Base-by-base conservation (phyloP, 1,140 invertebrate genomes). In the Hormaphis cornu region DNA sequence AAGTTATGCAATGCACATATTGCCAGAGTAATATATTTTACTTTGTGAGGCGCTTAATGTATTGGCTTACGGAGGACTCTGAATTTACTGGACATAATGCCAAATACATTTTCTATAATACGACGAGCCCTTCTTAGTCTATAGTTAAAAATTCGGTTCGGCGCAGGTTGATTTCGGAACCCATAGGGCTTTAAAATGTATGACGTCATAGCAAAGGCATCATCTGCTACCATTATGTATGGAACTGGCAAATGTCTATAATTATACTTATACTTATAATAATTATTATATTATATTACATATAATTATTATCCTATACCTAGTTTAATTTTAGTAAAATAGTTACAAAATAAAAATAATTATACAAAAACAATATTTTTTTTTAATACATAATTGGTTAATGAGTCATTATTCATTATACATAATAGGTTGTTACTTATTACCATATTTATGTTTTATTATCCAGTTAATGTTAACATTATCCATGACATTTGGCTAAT, bases 121-220 rank as follows among this genome's bases (percentile, higher is more conserved):
- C 76, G 72, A 63, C 78, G 61, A 26, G 76, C 77, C 33, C 76
- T 72, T 16, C 74, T 76, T 22, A 79, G 59, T 70, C 79, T 72
- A 70, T 78, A 80, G 63, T 82, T 80, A 72, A 76, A 80, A 48
- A 48, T 48, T 48, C 46, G 46, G 3, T 48, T 48, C 46, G 46
- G 22, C 10, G 46, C 46, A 14, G 46, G 46, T 24, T 48, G 46
- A 48, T 48, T 48, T 48, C 22, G 46, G 22, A 12, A 48, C 22
- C 46, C 46, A 48, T 48, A 48, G 46, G 46, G 46, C 46, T 48
- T 48, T 48, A 48, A 48, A 48, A 48, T 48, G 46, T 48, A 48
- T 48, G 46, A 48, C 46, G 46, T 48, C 46, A 48, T 48, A 48
- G 22, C 46, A 48, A 48, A 48, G 46, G 46, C 46, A 48, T 48